Evolutionary conservation across 1,140 invertebrate species (phyloP), one percentile per base, ranked within the genome.

Genomic region (Eufriesea mexicana): DNA sequence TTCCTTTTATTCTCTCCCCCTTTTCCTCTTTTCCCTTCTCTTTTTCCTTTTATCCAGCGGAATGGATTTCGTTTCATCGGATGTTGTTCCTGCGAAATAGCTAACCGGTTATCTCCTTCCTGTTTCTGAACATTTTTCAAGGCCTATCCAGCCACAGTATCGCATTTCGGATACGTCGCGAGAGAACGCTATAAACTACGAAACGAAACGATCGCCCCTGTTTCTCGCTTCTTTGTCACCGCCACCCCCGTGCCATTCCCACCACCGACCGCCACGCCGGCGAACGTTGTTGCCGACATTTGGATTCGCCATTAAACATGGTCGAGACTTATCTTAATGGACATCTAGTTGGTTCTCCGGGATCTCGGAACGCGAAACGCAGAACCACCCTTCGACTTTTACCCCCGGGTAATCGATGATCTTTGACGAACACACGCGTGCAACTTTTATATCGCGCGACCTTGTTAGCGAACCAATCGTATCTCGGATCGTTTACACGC

Each of bases 291-390:
- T 62, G 85, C 67, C 84, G 88, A 90, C 86, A 86, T 89, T 88
- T 76, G 87, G 89, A 90, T 89, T 91, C 77, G 67, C 89, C 83
- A 74, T 90, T 91, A 89, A 90, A 90, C 86, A 89, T 79, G 86
- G 67, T 68, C 78, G 14, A 51, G 79, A 51, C 70, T 72, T 90
- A 91, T 91, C 90, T 90, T 89, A 91, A 91, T 90, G 84, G 89
- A 86, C 85, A 91, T 91, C 89, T 88, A 62, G 79, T 77, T 76
- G 79, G 70, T 51, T 78, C 49, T 28, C n/a, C 1, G 62, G 76
- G 55, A 77, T 72, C 61, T 28, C 12, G 54, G n/a, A 5, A 12
- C 42, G 23, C 54, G 72, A 64, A 71, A 64, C 70, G 67, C 64
- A 62, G 12, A 55, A 49, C 68, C 8, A 57, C 12, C 10, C 62